phyloP scores from a whole-genome alignment of 1,140 invertebrate species.

The Archivesica marissinica region DNA sequence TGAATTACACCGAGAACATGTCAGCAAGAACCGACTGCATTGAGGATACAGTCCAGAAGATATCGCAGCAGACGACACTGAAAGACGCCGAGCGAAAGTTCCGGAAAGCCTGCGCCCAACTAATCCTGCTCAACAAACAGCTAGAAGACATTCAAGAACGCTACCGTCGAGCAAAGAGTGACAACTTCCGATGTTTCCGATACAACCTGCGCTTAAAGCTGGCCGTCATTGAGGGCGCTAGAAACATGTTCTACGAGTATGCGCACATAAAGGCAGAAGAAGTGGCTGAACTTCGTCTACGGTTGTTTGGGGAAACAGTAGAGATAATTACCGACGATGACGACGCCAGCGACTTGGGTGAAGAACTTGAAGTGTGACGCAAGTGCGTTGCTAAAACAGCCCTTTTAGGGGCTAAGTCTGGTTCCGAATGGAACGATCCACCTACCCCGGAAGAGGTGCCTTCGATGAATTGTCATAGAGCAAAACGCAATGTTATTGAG shows the following conservation, averaged over 20 bases:
- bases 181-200: constrained; percentile 42
- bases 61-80: neutral
- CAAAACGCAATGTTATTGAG: too few species aligned
- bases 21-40: constrained; percentile 12
- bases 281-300: constrained; percentile 33
- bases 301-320: constrained; percentile 28
- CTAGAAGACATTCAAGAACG: constrained; percentile 37
- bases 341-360: neutral
- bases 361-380: neutral
- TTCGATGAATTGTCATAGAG: neutral
- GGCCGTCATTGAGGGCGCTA: constrained; percentile 49
- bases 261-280: constrained; percentile 49
- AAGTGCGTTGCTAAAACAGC: neutral
- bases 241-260: constrained; percentile 62
- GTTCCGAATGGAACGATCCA: neutral
- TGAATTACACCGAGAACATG: neutral
- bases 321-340: constrained; percentile 18
- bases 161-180: constrained; percentile 33
- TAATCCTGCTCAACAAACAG: constrained; percentile 23
- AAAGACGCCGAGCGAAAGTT: constrained; percentile 38
- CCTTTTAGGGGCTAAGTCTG: constrained; percentile 5
- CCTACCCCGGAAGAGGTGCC: neutral
- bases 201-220: constrained; percentile 56
- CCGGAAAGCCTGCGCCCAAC: constrained; percentile 18
- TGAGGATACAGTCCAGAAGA: neutral